These are phyloP conservation scores for Neolamprologus hecqui DNA, from an alignment of 2,113 vertebrate species.

Conservation along the genomic window DNA sequence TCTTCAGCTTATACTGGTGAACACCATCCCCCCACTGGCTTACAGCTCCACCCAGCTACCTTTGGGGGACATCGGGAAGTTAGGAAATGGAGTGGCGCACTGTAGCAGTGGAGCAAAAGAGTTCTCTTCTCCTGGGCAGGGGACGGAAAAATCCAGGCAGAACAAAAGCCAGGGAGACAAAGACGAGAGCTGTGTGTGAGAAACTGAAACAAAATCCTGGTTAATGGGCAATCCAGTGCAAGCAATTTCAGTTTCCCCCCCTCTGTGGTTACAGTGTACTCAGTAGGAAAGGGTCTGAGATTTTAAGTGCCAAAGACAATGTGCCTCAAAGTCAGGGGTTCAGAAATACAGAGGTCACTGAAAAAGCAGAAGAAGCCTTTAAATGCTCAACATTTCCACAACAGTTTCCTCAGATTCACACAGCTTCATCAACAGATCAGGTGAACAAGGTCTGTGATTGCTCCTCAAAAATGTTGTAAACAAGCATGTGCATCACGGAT, in stretches of 20 bases:
- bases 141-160: neutral
- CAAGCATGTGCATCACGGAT: neutral
- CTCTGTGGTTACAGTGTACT: neutral
- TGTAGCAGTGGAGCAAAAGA: neutral
- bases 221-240: neutral
- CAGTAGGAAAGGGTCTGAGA: neutral
- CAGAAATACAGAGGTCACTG: neutral
- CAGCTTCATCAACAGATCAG: neutral
- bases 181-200: conserved; percentile 54
- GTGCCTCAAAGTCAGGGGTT: conserved; percentile 6
- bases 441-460: neutral
- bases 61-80: conserved; percentile 58
- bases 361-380: neutral
- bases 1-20: conserved; percentile 87
- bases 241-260: neutral
- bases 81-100: conserved; percentile 60
- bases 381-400: neutral
- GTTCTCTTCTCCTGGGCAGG: neutral
- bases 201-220: neutral
- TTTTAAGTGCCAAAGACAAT: conserved; percentile 22
- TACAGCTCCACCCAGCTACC: conserved; percentile 82
- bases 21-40: conserved; percentile 87
- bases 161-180: neutral
- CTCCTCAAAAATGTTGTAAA: neutral
- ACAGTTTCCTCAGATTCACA: neutral